Base-by-base conservation (phyloP, 2,113 vertebrate species). In the Forbesichthys agassizii region DNA sequence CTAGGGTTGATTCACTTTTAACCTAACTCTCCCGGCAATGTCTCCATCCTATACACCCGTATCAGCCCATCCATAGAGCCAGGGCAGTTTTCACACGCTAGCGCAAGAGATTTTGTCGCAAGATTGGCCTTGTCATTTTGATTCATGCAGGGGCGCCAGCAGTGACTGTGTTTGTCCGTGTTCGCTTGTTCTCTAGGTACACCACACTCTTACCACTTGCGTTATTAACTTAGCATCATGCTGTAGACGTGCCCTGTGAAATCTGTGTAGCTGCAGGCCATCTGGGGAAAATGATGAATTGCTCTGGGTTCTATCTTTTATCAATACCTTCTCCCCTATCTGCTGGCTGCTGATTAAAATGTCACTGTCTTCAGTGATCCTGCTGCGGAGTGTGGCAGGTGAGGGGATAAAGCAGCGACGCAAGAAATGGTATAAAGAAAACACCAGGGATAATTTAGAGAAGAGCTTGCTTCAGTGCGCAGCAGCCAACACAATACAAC, bases 41-140 rank as follows among this genome's bases (percentile, higher is more conserved):
- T 74, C 53, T 48, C 66, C 68, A 52, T 65, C 52, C 53, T 55
- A 47, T 53, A 55, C 66, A 78, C 65, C 53, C 48, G 67, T 36
- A 84, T 64, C 51, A 71, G 64, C 3, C 65, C 84, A 71, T 80
- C 81, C 77, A 14, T 53, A 69, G 62, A 78, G 70, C 71, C 14
- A 46, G 73, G 71, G 64, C 48, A 68, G 36, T 42, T 42, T 84
- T 86, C 82, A 79, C 54, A 68, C 27, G 76, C 68, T 64, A 73
- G 81, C 69, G 18, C 66, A 66, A 80, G 74, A 72, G 78, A 80
- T 84, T 86, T 83, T 83, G 73, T 79, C 52, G 48, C 74, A 64
- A 74, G 80, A 86, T 86, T 87, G 86, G 67, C 59, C 86, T 82
- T 90, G 83, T 88, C 85, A 83, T 72, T 84, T 88, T 87, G 84